A percentile compares a stretch with the other conserved stretches of the same genome.
phyloP scores from a whole-genome alignment of 2,797 vertebrate genomes.

The Rhabdomys pumilio region DNA sequence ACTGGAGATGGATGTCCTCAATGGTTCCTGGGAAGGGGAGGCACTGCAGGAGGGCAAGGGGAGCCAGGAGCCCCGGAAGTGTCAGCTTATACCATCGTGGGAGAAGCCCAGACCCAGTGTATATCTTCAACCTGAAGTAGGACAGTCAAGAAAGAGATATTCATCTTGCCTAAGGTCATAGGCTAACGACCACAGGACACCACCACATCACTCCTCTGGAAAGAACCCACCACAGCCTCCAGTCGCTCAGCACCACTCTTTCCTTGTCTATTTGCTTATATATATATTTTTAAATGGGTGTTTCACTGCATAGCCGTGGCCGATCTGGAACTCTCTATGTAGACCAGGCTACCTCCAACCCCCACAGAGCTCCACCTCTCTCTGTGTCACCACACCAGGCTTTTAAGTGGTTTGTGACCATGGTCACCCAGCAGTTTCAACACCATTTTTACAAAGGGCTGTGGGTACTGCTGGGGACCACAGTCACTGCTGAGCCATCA shows the following conservation, averaged over 20 bases:
- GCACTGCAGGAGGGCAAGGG: too few relatives aligned
- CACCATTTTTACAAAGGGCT: neutral
- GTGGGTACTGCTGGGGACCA: neutral
- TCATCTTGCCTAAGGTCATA: neutral
- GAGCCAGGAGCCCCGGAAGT: neutral
- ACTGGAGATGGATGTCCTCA: neutral
- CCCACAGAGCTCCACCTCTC: neutral
- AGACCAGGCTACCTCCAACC: neutral
- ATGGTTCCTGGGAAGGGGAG: neutral
- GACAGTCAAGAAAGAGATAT: neutral
- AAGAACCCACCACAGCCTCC: neutral
- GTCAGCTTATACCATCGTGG: neutral
- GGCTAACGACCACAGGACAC: neutral
- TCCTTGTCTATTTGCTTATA: neutral
- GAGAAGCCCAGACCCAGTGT: neutral
- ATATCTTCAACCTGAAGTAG: neutral
- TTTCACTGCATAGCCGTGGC: neutral
- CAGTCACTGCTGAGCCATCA: neutral
- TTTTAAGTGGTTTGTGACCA: neutral
- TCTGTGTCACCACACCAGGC: neutral
- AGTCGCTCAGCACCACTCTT: neutral
- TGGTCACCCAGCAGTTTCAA: neutral
- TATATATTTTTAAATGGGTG: too few relatives aligned
- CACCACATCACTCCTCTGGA: neutral
- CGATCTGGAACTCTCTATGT: neutral